These are phyloP conservation scores for Cryptosula pallasiana DNA, from an alignment of 2,888 invertebrate genomes.

Conservation along the genomic window DNA sequence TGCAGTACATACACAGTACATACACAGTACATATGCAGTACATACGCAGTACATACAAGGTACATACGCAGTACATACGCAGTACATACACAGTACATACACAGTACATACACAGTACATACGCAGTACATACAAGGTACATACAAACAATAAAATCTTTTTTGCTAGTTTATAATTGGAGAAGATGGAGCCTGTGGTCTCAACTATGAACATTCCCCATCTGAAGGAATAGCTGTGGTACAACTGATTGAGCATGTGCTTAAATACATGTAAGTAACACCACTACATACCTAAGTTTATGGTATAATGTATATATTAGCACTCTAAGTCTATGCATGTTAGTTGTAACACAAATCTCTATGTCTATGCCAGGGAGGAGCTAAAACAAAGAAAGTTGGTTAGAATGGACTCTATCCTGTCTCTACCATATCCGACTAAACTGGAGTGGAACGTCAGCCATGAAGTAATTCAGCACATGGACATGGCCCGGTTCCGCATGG, in stretches of 20 bases:
- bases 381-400: constrained; percentile 36
- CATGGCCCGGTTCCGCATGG: constrained; percentile 12
- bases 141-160: too few relatives aligned
- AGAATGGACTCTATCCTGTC: constrained; percentile 48
- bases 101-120: too few relatives aligned
- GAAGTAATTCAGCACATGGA: constrained; percentile 28
- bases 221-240: constrained; percentile 73
- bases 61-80: too few relatives aligned
- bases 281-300: too few relatives aligned
- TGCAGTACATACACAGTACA: too few relatives aligned
- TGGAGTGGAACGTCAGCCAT: constrained; percentile 43
- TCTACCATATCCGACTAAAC: constrained; percentile 39
- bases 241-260: constrained; percentile 63
- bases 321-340: too few relatives aligned
- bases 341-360: neutral
- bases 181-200: constrained; percentile 88
- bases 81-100: too few relatives aligned
- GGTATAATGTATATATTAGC: too few relatives aligned
- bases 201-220: constrained; percentile 93
- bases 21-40: too few relatives aligned
- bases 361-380: constrained; percentile 42
- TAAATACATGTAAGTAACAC: constrained; percentile 54
- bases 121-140: too few relatives aligned
- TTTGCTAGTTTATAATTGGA: constrained; percentile 69
- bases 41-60: too few relatives aligned